phyloP scores from a whole-genome alignment of 2,888 invertebrate species.

The Aproaerema taeniolella region DNA sequence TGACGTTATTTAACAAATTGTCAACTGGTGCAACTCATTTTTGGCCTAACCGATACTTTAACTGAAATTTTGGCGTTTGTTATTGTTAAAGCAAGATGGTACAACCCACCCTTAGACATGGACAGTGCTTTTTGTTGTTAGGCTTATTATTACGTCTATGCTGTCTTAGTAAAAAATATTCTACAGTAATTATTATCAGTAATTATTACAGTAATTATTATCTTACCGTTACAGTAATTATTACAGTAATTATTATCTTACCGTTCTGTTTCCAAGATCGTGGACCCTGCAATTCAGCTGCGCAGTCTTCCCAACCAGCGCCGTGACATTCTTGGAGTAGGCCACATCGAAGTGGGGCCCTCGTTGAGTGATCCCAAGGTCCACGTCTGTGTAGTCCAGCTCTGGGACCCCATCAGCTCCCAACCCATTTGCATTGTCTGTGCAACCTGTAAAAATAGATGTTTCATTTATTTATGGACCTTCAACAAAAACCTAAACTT shows the following conservation, averaged over 20 bases:
- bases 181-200: no score
- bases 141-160: no score
- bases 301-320: conserved; percentile 86
- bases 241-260: conserved; percentile 41
- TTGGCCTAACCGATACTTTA: no score
- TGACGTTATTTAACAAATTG: no score
- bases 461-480: not conserved
- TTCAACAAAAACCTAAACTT: not conserved
- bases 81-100: no score
- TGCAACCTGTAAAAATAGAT: conserved; percentile 54
- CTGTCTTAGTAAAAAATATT: no score
- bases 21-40: no score
- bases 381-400: conserved; percentile 62
- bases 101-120: no score
- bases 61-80: no score
- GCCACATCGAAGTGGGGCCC: conserved; percentile 85
- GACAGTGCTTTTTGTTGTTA: no score
- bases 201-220: no score
- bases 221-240: no score
- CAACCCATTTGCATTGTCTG: conserved; percentile 58
- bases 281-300: conserved; percentile 86
- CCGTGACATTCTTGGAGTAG: conserved; percentile 86
- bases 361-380: conserved; percentile 65
- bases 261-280: conserved; percentile 87
- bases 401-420: conserved; percentile 53